Evolutionary conservation across 2,888 invertebrate species (phyloP).

Genomic region (Pseudoips prasinana): DNA sequence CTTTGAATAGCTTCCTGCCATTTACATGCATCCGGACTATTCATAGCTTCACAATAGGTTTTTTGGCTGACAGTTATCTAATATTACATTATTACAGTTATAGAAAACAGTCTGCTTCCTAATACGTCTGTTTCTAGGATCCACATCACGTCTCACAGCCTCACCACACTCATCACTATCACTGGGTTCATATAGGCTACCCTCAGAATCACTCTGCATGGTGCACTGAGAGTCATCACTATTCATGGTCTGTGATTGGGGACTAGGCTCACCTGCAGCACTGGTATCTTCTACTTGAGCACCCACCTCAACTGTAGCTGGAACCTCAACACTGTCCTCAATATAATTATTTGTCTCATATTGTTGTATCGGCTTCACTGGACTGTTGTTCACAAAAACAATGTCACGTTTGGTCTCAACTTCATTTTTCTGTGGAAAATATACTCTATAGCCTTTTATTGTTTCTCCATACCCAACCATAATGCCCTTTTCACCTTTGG

Average conservation of each 20-base stretch:
- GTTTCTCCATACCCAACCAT: constrained; percentile 3
- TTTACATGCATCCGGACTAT: constrained; percentile 9
- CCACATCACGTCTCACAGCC: not conserved
- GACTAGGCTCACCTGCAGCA: not conserved
- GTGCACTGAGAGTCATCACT: not conserved
- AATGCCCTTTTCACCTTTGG: constrained; percentile 7
- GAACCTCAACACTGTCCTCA: not conserved
- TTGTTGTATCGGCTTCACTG: constrained; percentile 1
- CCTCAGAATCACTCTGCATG: not conserved
- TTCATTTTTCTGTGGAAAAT: not conserved
- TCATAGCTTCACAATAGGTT: constrained; percentile 22
- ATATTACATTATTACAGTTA: constrained; percentile 1
- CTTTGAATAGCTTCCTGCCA: constrained; percentile 23
- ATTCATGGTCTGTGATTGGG: not conserved
- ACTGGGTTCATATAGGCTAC: constrained; percentile 3
- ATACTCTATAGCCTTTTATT: constrained; percentile 8
- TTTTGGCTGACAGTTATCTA: constrained; percentile 9
- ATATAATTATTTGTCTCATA: not conserved
- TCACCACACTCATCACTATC: not conserved
- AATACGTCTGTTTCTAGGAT: not conserved
- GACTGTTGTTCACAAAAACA: not conserved
- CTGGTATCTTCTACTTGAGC: constrained; percentile 1
- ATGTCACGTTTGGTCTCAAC: constrained; percentile 2
- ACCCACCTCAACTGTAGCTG: constrained; percentile 2
- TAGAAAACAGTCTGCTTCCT: constrained; percentile 4